phyloP scores from a whole-genome alignment of 1,140 invertebrate species.

The Sipha flava region DNA sequence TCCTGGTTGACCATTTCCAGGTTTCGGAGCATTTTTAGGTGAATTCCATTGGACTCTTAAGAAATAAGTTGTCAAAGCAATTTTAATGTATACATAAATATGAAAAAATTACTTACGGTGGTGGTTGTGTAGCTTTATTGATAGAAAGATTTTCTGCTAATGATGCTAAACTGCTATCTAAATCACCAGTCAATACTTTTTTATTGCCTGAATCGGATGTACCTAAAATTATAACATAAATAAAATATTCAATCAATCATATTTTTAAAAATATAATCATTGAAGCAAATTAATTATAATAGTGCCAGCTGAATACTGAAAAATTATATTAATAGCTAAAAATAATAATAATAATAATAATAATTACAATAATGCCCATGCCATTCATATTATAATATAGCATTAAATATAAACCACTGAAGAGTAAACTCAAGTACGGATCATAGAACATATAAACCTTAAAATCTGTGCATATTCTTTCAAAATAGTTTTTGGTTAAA shows the following conservation, averaged over 20 bases:
- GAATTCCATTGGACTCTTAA: slow-evolving; percentile 77
- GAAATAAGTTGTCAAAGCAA: slow-evolving; percentile 35
- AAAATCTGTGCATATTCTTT: not conserved
- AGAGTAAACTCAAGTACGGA: not conserved
- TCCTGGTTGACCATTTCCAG: slow-evolving; percentile 50
- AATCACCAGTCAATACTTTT: slow-evolving; percentile 78
- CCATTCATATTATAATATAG: not conserved
- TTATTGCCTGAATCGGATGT: slow-evolving; percentile 43
- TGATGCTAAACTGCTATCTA: slow-evolving; percentile 82
- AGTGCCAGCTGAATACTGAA: not conserved
- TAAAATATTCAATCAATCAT: not conserved
- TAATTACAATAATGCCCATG: not conserved
- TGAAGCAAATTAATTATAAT: slow-evolving; percentile 1
- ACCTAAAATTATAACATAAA: slow-evolving; percentile 30
- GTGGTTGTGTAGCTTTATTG: slow-evolving; percentile 64
- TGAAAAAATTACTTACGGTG: slow-evolving; percentile 53
- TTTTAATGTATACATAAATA: not conserved
- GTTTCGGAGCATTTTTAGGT: slow-evolving; percentile 70
- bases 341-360: not conserved
- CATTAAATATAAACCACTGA: not conserved
- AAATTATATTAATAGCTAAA: not conserved
- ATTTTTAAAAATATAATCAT: not conserved
- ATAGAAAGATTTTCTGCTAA: slow-evolving; percentile 87
- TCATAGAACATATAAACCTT: not conserved
- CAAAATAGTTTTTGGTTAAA: no score